phyloP scores from a whole-genome alignment of 2,113 vertebrate species.

The Ifrita kowaldi region DNA sequence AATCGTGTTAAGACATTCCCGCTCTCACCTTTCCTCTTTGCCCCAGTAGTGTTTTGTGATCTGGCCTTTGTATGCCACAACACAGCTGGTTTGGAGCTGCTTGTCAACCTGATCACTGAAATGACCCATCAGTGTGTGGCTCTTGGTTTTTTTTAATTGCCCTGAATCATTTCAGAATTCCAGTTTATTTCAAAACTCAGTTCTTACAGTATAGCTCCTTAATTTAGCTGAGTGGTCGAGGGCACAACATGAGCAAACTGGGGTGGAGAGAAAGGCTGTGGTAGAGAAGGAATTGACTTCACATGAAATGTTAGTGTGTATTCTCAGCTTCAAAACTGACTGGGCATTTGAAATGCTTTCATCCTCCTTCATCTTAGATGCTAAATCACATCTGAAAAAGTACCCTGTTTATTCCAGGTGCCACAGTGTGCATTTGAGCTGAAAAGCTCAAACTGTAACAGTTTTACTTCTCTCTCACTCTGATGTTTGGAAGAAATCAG shows the following conservation, averaged over 20 bases:
- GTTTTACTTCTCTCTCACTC: not conserved
- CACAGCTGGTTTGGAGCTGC: not conserved
- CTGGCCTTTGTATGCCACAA: not conserved
- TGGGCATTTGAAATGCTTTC: not conserved
- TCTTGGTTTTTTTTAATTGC: not conserved
- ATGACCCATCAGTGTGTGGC: not conserved
- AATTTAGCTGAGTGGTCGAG: not conserved
- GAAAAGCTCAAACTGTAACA: not conserved
- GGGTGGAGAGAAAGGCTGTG: not conserved
- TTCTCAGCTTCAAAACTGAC: not conserved
- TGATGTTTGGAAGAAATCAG: not conserved
- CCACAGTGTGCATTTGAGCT: not conserved
- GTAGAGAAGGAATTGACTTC: not conserved
- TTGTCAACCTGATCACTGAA: not conserved
- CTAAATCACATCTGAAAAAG: not conserved
- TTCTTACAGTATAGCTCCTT: not conserved
- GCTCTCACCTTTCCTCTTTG: not conserved
- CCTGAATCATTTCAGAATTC: not conserved
- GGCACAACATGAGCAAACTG: not conserved
- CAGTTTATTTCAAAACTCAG: not conserved
- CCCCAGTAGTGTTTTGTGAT: not conserved
- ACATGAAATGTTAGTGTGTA: fast-evolving
- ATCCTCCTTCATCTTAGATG: not conserved
- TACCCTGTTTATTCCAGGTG: not conserved
- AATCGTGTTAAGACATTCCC: not conserved